Evolutionary conservation across 2,888 invertebrate genomes (phyloP).

Genomic region (Eretmocerus hayati): DNA sequence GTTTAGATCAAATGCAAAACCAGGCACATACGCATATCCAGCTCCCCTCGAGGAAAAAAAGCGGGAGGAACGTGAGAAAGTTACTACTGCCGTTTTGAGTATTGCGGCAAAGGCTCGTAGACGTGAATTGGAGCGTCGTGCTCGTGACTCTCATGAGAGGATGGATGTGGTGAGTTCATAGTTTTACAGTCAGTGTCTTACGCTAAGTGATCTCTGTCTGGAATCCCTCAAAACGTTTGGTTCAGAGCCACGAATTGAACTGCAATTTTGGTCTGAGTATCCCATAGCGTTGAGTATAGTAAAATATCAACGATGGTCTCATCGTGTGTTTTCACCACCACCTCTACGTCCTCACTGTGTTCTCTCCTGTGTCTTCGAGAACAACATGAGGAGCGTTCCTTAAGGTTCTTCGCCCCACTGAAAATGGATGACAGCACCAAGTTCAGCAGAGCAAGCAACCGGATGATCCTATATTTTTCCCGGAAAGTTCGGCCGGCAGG

Average conservation of each 20-base stretch:
- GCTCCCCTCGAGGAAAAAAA: slow-evolving; percentile 97
- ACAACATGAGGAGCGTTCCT: too few relatives aligned
- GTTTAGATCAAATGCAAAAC: slow-evolving; percentile 85
- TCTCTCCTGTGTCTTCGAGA: too few relatives aligned
- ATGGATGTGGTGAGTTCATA: slow-evolving; percentile 73
- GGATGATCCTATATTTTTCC: too few relatives aligned
- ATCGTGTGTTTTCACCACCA: not conserved
- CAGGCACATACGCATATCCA: slow-evolving; percentile 93
- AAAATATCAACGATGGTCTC: not conserved
- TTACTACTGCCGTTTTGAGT: slow-evolving; percentile 94
- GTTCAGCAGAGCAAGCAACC: too few relatives aligned
- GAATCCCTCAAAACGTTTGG: not conserved
- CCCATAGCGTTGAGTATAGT: too few relatives aligned
- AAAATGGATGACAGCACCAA: too few relatives aligned
- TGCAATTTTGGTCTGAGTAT: too few relatives aligned
- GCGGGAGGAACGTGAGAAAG: slow-evolving; percentile 94
- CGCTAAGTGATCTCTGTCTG: not conserved
- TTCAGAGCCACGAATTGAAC: not conserved
- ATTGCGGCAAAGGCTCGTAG: slow-evolving; percentile 90
- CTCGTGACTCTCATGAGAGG: slow-evolving; percentile 60
- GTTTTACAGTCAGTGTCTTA: not conserved
- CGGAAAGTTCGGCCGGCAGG: too few relatives aligned
- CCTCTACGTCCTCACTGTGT: not conserved
- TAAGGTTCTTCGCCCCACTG: too few relatives aligned
- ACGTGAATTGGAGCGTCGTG: slow-evolving; percentile 67